Conservation (phyloP, 23 tunicate genomes). For the Oikopleura vanhoeffeni region DNA sequence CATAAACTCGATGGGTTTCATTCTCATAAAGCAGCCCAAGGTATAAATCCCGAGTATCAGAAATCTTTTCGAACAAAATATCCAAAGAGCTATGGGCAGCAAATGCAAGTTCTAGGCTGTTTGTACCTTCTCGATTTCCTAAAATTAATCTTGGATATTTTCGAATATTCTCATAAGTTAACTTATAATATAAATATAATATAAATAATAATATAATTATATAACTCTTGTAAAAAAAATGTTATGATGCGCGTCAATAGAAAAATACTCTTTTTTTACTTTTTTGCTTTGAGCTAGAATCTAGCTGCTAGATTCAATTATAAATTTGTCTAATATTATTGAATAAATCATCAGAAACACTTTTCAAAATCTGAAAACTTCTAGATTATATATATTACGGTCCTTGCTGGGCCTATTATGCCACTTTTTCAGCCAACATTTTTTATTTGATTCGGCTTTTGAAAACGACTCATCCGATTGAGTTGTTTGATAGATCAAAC, state of each 20-base stretch:
- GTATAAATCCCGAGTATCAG: background rate
- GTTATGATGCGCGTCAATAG: too few species aligned
- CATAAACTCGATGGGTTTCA: background rate
- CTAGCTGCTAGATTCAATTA: background rate
- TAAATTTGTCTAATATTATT: too few species aligned
- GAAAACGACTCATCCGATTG: too few species aligned
- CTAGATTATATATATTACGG: too few species aligned
- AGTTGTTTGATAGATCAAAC: too few species aligned
- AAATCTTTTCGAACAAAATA: background rate
- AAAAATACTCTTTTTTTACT: too few species aligned
- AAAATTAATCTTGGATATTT: background rate
- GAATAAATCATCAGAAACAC: too few species aligned
- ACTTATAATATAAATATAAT: background rate
- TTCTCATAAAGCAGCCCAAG: background rate
- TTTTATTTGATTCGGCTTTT: too few species aligned
- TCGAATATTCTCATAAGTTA: background rate
- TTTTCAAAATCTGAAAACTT: too few species aligned
- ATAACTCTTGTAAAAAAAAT: too few species aligned
- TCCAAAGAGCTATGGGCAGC: background rate
- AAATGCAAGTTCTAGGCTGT: background rate
- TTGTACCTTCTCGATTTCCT: background rate
- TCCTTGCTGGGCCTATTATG: too few species aligned
- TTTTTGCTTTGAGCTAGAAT: background rate
- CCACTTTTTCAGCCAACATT: too few species aligned
- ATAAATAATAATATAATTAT: background rate